phyloP scores from a whole-genome alignment of 1,140 invertebrate species.

The Anastrepha obliqua region DNA sequence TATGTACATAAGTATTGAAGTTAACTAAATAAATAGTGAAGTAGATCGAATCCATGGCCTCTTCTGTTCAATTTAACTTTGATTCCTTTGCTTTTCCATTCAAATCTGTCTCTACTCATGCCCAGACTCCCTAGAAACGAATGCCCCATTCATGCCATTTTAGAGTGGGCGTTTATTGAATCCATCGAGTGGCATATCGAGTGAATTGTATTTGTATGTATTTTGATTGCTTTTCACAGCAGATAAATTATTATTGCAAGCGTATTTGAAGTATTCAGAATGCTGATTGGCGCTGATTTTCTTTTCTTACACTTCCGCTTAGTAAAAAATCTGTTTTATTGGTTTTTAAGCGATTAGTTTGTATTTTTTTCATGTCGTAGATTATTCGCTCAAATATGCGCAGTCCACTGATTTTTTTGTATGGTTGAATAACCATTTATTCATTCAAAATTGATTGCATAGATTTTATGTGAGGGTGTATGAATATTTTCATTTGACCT shows the following conservation, averaged over 20 bases:
- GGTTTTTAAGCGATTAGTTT: neutral
- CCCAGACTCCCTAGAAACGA: neutral
- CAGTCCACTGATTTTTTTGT: neutral
- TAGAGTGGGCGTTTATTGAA: neutral
- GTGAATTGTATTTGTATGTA: too few relatives aligned
- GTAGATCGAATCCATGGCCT: neutral
- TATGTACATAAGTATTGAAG: neutral
- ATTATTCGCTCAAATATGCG: neutral
- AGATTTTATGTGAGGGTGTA: neutral
- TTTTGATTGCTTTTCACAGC: constrained; percentile 5
- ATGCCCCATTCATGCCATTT: neutral
- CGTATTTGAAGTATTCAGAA: neutral
- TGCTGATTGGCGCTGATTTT: neutral
- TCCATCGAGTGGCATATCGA: too few relatives aligned
- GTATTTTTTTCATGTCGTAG: neutral
- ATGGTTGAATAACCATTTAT: neutral
- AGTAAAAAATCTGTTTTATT: neutral
- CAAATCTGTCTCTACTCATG: neutral
- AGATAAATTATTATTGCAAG: constrained; percentile 40
- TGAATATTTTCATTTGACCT: too few relatives aligned
- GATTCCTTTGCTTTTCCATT: neutral
- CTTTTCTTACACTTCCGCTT: neutral
- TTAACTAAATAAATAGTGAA: neutral
- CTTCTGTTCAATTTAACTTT: neutral
- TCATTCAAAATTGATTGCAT: neutral